Evolutionary conservation across 1,140 invertebrate genomes (phyloP).

Genomic region (Ceratina calcarata): DNA sequence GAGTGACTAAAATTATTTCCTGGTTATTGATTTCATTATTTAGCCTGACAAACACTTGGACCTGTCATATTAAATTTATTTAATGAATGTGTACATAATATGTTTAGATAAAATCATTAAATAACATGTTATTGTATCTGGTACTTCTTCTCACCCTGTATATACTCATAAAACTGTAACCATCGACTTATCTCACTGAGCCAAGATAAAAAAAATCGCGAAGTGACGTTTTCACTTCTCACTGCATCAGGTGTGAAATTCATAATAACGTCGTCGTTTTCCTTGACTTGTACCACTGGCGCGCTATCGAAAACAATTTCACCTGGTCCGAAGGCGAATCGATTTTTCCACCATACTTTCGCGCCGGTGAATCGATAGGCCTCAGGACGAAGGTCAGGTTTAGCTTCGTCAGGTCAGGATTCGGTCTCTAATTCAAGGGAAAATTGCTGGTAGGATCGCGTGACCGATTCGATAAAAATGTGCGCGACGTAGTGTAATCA

Average conservation of each 20-base stretch:
- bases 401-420: background rate
- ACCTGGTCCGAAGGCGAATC: background rate
- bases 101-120: too few species aligned
- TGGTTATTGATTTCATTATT: too few species aligned
- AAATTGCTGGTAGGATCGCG: conserved; percentile 35
- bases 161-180: too few species aligned
- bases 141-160: too few species aligned
- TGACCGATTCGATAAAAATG: conserved; percentile 56
- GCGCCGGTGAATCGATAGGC: conserved; percentile 38
- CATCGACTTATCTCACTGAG: too few species aligned
- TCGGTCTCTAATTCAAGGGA: background rate
- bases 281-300: conserved; percentile 16
- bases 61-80: too few species aligned
- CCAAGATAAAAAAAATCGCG: too few species aligned
- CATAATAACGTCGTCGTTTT: conserved; percentile 4
- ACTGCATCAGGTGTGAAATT: background rate
- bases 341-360: conserved; percentile 39
- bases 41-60: too few species aligned
- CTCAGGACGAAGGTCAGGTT: conserved; percentile 35
- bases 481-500: background rate
- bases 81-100: too few species aligned
- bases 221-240: too few species aligned
- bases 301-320: background rate
- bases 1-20: too few species aligned
- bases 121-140: too few species aligned